A percentile compares a stretch with the other conserved stretches of the same genome.
These are phyloP conservation scores for Drosophila multiciliata DNA, from an alignment of 2,888 invertebrate species.

Conservation along the genomic window DNA sequence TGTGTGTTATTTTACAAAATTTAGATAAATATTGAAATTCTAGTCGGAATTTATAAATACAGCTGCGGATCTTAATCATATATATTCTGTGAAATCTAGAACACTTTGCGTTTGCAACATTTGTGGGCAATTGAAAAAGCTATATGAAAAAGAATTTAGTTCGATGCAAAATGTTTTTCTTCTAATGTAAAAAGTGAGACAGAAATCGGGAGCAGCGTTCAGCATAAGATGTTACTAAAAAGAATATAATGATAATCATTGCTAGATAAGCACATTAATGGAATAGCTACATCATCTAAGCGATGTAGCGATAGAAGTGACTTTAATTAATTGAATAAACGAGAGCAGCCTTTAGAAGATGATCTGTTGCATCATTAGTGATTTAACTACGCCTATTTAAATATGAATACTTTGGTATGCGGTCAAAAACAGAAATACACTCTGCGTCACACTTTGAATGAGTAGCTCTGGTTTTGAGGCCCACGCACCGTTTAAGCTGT, in stretches of 20 bases:
- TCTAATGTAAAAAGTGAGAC: background rate
- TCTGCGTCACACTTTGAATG: conserved; percentile 12
- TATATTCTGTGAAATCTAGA: background rate
- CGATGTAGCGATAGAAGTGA: background rate
- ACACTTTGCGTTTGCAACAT: background rate
- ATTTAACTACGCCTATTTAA: background rate
- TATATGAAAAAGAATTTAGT: background rate
- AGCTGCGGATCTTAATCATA: background rate
- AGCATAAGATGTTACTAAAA: background rate
- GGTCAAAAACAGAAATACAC: conserved; percentile 4
- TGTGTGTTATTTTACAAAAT: background rate
- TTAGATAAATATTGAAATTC: background rate
- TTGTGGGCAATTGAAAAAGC: background rate
- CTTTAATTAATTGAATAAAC: background rate
- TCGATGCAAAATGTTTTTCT: no score
- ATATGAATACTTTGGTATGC: background rate
- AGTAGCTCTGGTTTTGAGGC: conserved; percentile 1
- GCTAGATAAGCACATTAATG: background rate
- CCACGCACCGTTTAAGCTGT: conserved; percentile 82
- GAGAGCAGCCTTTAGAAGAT: background rate
- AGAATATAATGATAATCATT: background rate
- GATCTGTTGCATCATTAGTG: background rate
- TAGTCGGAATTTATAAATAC: background rate
- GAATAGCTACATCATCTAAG: background rate
- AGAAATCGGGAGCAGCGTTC: background rate